Percentiles rank a stretch among this genome's conserved stretches.
Evolutionary conservation across 92 coral and sea anemone species (phyloP).

Genomic region (Parazoanthus atlanticus): DNA sequence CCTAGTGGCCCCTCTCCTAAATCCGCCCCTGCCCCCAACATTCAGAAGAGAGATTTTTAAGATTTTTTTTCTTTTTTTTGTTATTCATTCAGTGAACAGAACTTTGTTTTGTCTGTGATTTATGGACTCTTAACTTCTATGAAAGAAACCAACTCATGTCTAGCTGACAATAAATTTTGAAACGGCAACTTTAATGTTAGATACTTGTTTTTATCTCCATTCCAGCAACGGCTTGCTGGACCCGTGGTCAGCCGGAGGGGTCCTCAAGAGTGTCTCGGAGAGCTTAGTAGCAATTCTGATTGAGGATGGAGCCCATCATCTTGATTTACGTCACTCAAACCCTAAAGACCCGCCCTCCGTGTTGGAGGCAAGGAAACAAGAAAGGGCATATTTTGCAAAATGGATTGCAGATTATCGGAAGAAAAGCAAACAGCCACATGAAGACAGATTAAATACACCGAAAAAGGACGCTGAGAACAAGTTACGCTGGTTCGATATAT

Average conservation of each 20-base stretch:
- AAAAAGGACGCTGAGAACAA: neutral
- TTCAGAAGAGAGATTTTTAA: too few species aligned
- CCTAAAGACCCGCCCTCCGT: slow-evolving; percentile 89
- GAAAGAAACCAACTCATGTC: too few species aligned
- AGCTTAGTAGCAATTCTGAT: slow-evolving; percentile 88
- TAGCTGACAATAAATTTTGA: too few species aligned
- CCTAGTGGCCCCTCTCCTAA: too few species aligned
- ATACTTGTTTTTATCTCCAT: neutral
- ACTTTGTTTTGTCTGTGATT: too few species aligned
- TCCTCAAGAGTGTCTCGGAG: slow-evolving; percentile 77
- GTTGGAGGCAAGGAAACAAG: slow-evolving; percentile 79
- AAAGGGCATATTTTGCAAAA: slow-evolving; percentile 68
- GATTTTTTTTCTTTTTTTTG: too few species aligned
- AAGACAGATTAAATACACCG: neutral
- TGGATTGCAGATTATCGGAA: slow-evolving; percentile 76
- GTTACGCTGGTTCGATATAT: slow-evolving; percentile 4
- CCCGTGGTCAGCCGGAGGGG: slow-evolving; percentile 98
- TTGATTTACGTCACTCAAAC: slow-evolving; percentile 89
- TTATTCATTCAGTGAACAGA: too few species aligned
- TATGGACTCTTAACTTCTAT: too few species aligned
- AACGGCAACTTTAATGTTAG: too few species aligned
- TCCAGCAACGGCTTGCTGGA: slow-evolving; percentile 87
- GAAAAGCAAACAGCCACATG: neutral
- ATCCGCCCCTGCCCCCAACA: too few species aligned
- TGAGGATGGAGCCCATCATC: slow-evolving; percentile 96